Percentiles rank a stretch among this genome's conserved stretches.
Conservation (phyloP, 2,113 vertebrate genomes). For the Dicaeum eximium region DNA sequence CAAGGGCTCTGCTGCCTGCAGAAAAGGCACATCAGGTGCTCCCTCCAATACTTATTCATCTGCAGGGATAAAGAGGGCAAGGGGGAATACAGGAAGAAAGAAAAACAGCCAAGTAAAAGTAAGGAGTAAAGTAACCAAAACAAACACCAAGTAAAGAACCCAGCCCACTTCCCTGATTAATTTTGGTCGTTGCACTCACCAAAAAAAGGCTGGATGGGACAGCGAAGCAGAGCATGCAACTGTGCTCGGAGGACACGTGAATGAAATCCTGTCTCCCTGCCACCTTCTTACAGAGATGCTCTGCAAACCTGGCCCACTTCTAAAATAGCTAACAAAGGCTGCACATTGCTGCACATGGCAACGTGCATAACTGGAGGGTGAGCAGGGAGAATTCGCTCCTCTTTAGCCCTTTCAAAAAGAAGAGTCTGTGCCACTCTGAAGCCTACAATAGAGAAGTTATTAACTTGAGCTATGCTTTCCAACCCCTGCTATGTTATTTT, state of each 20-base stretch:
- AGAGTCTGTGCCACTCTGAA: neutral
- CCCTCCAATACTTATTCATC: neutral
- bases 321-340: neutral
- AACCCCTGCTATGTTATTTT: neutral
- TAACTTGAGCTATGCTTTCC: neutral
- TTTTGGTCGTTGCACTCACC: neutral
- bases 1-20: neutral
- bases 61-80: neutral
- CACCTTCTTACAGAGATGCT: neutral
- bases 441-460: neutral
- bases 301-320: neutral
- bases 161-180: neutral
- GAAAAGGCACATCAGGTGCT: neutral
- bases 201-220: neutral
- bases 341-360: accelerated
- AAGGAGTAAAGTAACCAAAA: neutral
- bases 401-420: neutral
- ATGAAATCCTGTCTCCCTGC: neutral
- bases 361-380: accelerated
- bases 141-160: neutral
- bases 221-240: neutral
- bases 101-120: neutral
- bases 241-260: neutral
- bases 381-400: neutral
- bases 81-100: neutral